Conservation (phyloP, 1,140 invertebrate genomes). For the Pseudomyrmex cubaensis region DNA sequence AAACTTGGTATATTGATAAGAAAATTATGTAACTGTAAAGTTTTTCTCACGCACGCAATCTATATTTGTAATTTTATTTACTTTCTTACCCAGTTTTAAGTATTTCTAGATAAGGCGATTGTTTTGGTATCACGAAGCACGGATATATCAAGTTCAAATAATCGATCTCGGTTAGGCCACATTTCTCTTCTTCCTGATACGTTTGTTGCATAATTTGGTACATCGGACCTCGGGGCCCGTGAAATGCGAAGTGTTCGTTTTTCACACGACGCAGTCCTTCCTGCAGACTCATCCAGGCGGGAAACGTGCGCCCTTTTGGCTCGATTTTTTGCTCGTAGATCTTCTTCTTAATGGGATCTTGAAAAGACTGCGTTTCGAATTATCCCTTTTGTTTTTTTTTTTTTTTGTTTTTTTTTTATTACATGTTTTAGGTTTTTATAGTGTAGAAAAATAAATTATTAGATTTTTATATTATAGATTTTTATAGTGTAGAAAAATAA, state of each 20-base stretch:
- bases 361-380: slow-evolving; percentile 40
- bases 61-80: not conserved
- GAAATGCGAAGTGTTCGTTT: slow-evolving; percentile 88
- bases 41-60: not conserved
- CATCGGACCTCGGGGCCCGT: slow-evolving; percentile 86
- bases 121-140: slow-evolving; percentile 86
- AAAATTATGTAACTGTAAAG: too few relatives aligned
- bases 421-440: too few relatives aligned
- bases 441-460: not conserved
- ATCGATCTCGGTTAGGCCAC: slow-evolving; percentile 88
- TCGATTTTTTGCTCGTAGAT: slow-evolving; percentile 88
- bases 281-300: slow-evolving; percentile 86
- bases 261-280: slow-evolving; percentile 86
- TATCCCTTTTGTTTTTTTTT: too few relatives aligned
- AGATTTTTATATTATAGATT: too few relatives aligned
- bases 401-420: too few relatives aligned
- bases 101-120: slow-evolving; percentile 87
- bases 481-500: too few relatives aligned
- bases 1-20: too few relatives aligned
- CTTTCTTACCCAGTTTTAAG: slow-evolving; percentile 86
- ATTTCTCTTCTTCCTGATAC: slow-evolving; percentile 89
- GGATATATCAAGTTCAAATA: slow-evolving; percentile 87
- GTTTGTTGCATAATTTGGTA: slow-evolving; percentile 88
- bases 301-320: slow-evolving; percentile 82
- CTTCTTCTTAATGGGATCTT: slow-evolving; percentile 86